Evolutionary conservation across 2,113 vertebrate genomes (phyloP).

Genomic region (Hippocampus abdominalis): DNA sequence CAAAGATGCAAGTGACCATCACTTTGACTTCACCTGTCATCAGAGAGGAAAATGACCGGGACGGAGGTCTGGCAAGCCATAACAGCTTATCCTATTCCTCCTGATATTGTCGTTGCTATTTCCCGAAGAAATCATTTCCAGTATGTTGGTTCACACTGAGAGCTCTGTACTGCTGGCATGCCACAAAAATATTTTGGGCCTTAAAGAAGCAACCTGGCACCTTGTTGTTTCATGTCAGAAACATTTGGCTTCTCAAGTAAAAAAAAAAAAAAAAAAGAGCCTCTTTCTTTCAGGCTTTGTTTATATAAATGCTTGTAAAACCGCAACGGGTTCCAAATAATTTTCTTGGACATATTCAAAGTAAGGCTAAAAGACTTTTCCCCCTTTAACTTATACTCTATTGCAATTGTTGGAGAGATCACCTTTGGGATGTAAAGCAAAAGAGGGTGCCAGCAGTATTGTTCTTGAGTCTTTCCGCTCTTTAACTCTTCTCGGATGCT

Average conservation of each 20-base stretch:
- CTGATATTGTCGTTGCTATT: conserved; percentile 41
- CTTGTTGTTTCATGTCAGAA: conserved; percentile 16
- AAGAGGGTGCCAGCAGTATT: conserved; percentile 86
- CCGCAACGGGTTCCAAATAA: background rate
- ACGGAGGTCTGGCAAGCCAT: conserved; percentile 89
- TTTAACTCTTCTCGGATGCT: conserved; percentile 86
- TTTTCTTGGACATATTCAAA: background rate
- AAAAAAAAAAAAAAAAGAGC: background rate
- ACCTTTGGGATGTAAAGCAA: background rate
- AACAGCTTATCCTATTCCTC: conserved; percentile 29
- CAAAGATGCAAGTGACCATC: conserved; percentile 98
- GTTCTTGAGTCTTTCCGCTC: conserved; percentile 80
- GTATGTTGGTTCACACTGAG: conserved; percentile 60
- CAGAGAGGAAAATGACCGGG: conserved; percentile 87
- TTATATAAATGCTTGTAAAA: background rate
- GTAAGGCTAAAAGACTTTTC: background rate
- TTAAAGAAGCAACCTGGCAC: background rate
- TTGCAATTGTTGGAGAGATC: conserved; percentile 5
- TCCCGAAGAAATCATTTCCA: conserved; percentile 58
- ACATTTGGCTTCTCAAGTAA: background rate
- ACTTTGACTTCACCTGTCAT: conserved; percentile 95
- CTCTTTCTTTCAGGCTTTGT: background rate
- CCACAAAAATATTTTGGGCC: conserved; percentile 2
- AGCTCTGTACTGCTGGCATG: conserved; percentile 75
- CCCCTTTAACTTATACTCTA: background rate